Evolutionary conservation across 2,888 invertebrate species (phyloP), one percentile per base, ranked within the genome.

Genomic region (Microdon myrmicae): DNA sequence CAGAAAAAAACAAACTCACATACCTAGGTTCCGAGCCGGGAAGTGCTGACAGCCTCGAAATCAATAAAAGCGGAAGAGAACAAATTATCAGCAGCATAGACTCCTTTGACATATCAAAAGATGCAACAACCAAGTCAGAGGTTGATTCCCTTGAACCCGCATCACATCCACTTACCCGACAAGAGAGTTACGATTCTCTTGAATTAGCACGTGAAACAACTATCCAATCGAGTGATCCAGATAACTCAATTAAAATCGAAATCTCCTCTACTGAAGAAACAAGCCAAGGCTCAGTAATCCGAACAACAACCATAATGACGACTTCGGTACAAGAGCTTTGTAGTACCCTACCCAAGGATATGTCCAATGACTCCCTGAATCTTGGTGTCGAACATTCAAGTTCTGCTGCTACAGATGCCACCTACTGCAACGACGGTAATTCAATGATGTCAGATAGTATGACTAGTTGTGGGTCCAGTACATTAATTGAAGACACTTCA

Each of bases 381-480:
- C 64, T 79, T 20, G 90, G 88, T 68, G 75, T 90, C 43, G 91
- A 91, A 72, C 88, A 87, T 2, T 87, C 86, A 0, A 89, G 90
- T 5, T 90, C 90, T 69, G 90, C 90, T 0, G 90, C 90, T 0
- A 92, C 92, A 2, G 86, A 91, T 70, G 92, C 91, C 7, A 91
- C 91, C 1, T 90, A 90, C 73, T 90, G 90, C 74, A 90, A 89
- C 68, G 91, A 92, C 77, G 89, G 89, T 0, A 91, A 92, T 73
- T 92, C 92, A 0, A 86, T 90, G 25, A 90, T 91, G 88, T 91
- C 92, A 1, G 90, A 91, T 44, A 92, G 92, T 76, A 86, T 91
- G 44, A 91, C 92, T 12, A 92, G 92, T 76, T 86, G 85, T 67
- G 91, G 90, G 68, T 92, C 92, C 49, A 91, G 90, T 76, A 92